Base-by-base conservation (phyloP, 1,140 invertebrate species). In the Araneus ventricosus region DNA sequence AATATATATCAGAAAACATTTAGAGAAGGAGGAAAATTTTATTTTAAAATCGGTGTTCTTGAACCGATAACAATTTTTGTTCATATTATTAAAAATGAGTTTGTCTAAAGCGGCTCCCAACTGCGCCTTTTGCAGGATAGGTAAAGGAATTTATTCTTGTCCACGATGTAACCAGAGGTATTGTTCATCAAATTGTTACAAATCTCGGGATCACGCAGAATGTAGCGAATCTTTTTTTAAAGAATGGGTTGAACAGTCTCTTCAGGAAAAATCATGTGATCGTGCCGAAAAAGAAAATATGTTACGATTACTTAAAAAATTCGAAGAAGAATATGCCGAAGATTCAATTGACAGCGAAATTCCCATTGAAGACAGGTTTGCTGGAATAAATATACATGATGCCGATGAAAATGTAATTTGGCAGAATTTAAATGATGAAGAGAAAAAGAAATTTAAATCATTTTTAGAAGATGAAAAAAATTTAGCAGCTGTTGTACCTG, bases 131-230 rank as follows among this genome's bases (percentile, higher is more conserved):
- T 93, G 91, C 45, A 37, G 24, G 20, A 39, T 57, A 39, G 91
- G 70, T 37, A 59, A 37, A 45, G 91, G 91, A 27, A 93, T 87
- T 59, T 93, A 93, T 88, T 59, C 84, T 59, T 93, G 91, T 24
- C 91, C 91, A 0, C 52, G 67, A 41, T 93, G 91, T 34, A 88
- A 45, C 59, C 4, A 39, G 10, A 93, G 80, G 27, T 93, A 87
- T 63, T 93, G 91, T 45, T 87, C 84, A 8, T 87, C 91, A 57
- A 22, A 27, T 41, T 93, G 91, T 39, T 93, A 93, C 39, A 93
- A 93, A 93, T 52, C 41, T 41, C 84, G 34, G 14, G 84, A 75
- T 34, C 91, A 93, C n/a, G 45, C 59, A 17, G 22, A n/a, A 7
- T 93, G 91, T n/a, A 88, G 84, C 30, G 91, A 93, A 88, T 30